Evolutionary conservation across 2,797 vertebrate species (phyloP), one percentile per base, ranked within the genome.

Genomic region (Xiphorhynchus erythropygius): DNA sequence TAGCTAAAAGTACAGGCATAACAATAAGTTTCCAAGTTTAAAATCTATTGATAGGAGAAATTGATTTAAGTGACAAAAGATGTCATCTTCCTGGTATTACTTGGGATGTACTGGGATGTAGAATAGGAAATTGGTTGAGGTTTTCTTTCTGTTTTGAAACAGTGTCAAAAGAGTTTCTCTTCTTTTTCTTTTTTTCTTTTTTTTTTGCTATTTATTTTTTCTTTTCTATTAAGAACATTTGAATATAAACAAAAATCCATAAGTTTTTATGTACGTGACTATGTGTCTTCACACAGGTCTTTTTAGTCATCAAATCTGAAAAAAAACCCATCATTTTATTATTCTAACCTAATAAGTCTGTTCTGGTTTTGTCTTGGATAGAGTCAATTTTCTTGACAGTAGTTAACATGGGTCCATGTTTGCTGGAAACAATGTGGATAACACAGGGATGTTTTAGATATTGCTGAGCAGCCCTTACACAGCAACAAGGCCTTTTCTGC

Each of bases 261-360:
- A 21, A 3, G 2, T 21, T 4, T 37, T 74, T 42, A 55, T 11
- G 27, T 67, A 59, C 0, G 1, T 14, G 74, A 7, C 10, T 8
- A 0, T 19, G 25, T 74, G 7, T 80, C 50, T 63, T 78, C 18
- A 63, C 4, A 56, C 7, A 64, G 19, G 15, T 24, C 27, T 80
- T 63, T 63, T 56, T 24, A 35, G 16, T 75, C 18, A 71, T 23
- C 7, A 81, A 75, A 74, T 68, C 13, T 10, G 46, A 30, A 81
- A 74, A 19, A 84, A 39, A 1, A 10, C 28, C 9, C 12, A 42
- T 18, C 2, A 13, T 6, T 15, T 90, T 39, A 27, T 67, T 50
- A 18, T 32, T 70, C 18, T 52, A 49, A 52, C 2, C 8, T 33
- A 49, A 59, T 47, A 33, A 39, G 10, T 33, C 8, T 11, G 4